Evolutionary conservation across 2,113 vertebrate species (phyloP).

Genomic region (Gavia stellata): DNA sequence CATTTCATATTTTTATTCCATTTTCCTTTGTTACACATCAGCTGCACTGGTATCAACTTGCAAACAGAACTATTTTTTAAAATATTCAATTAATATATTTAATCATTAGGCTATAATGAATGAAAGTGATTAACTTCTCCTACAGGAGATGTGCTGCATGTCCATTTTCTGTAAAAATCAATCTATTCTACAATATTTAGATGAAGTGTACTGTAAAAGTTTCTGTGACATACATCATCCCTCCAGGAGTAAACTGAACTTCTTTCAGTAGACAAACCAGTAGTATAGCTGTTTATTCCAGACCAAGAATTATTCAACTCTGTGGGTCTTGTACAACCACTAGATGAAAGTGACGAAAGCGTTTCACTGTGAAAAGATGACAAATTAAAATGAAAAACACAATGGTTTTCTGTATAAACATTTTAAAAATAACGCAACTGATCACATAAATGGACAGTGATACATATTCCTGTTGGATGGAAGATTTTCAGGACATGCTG

Average conservation of each 20-base stretch:
- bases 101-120: background rate
- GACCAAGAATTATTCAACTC: constrained; percentile 71
- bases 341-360: constrained; percentile 36
- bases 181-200: background rate
- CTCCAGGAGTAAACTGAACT: constrained; percentile 84
- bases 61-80: background rate
- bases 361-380: constrained; percentile 61
- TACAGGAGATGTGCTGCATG: background rate
- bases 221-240: constrained; percentile 75
- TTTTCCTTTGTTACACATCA: background rate
- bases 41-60: background rate
- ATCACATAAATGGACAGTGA: background rate
- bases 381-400: background rate
- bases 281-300: constrained; percentile 70
- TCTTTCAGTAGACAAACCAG: constrained; percentile 77
- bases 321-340: constrained; percentile 31
- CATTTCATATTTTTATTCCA: background rate
- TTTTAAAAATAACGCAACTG: background rate
- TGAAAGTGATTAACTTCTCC: background rate
- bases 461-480: background rate
- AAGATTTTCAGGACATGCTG: background rate
- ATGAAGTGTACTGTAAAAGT: background rate
- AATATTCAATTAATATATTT: background rate
- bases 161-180: background rate
- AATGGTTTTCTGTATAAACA: background rate